Evolutionary conservation across 2,888 invertebrate species (phyloP), one percentile per base, ranked within the genome.

Genomic region (Agonopterix alstromeriana): DNA sequence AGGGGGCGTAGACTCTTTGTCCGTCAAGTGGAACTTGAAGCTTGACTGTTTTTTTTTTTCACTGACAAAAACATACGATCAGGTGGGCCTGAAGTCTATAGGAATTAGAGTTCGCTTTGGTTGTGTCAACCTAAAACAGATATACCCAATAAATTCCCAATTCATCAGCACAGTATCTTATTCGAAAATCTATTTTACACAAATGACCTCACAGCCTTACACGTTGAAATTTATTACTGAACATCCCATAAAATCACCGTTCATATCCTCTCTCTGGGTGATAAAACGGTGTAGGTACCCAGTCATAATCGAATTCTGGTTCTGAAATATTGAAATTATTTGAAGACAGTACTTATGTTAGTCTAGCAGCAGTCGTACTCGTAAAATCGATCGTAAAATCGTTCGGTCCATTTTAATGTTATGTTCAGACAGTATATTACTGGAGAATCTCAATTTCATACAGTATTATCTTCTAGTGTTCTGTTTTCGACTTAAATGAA

Each of bases 321-420:
- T 58, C 61, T 63, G 57, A 66, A 63, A 65, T 63, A 69, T 70
- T 66, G 58, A 65, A 70, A 49, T 49, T 41, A 46, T 49, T 46
- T 8, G 44, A 11, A 38, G 10, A 49, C 9, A 38, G 38, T 38
- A 38, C n/a, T n/a, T 38, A 27, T 7, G 36, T n/a, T 9, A 38
- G 9, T 38, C 52, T 49, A 46, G 14, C 38, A 36, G 42, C 40
- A 45, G n/a, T 35, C 8, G 35, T 42, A 35, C 45, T 57, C 57
- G 51, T 59, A 61, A 63, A 63, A 55, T 56, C 41, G n/a, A 47
- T 58, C 61, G 52, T 65, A 63, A 60, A 60, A 62, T 48, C 53
- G 50, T 51, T 48, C 48, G 45, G 49, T 44, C 47, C 48, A 42
- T 42, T 38, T 57, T 59, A 61, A 57, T 60, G 55, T 65, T 53